Evolutionary conservation across 2,888 invertebrate genomes (phyloP).

Genomic region (Brenthis hecate): DNA sequence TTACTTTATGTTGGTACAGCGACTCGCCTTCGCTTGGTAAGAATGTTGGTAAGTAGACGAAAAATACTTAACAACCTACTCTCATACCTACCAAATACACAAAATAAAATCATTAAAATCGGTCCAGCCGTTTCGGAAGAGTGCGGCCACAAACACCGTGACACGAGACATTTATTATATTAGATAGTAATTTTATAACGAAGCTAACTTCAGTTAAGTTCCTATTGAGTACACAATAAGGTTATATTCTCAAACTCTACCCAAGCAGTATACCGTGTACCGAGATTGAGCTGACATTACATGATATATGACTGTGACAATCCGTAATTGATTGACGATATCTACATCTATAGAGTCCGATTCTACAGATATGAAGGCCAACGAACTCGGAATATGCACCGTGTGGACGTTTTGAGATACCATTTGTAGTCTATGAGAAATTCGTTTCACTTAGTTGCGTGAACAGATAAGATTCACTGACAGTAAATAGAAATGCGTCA

Average conservation of each 20-base stretch:
- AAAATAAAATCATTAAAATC: too few species aligned
- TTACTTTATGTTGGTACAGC: too few species aligned
- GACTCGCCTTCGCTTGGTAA: too few species aligned
- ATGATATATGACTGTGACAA: conserved; percentile 58
- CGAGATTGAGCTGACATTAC: conserved; percentile 41
- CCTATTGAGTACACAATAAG: conserved; percentile 39
- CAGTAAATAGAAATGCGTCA: conserved; percentile 28
- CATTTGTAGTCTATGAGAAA: conserved; percentile 31
- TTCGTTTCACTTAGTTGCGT: conserved; percentile 34
- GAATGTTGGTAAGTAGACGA: too few species aligned
- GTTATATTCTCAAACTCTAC: conserved; percentile 46
- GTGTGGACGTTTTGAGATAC: conserved; percentile 29
- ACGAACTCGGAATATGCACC: conserved; percentile 36
- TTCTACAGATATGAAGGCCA: conserved; percentile 38
- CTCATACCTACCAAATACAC: too few species aligned
- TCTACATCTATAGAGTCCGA: conserved; percentile 45
- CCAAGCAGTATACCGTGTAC: conserved; percentile 37
- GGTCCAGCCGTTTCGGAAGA: too few species aligned
- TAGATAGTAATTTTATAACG: conserved; percentile 30
- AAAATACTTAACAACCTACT: too few species aligned
- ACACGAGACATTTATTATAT: too few species aligned
- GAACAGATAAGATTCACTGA: conserved; percentile 31
- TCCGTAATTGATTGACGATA: conserved; percentile 63
- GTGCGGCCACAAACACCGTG: too few species aligned
- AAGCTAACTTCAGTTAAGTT: conserved; percentile 33